phyloP scores from a whole-genome alignment of 2,888 invertebrate genomes.

The Frankliniella fusca region DNA sequence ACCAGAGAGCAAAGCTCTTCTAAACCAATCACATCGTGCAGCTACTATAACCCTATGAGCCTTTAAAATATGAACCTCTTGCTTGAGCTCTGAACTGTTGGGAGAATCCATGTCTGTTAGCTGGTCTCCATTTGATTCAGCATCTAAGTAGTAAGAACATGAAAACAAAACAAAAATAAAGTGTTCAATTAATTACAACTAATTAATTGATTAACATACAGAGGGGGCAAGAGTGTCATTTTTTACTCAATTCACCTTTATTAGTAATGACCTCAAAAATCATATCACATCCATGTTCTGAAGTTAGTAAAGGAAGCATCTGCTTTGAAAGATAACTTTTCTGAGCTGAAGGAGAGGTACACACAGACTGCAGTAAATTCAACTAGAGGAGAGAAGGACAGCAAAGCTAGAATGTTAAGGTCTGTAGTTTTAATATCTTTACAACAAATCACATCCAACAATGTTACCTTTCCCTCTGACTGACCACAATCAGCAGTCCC shows the following conservation, averaged over 20 bases:
- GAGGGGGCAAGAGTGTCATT: constrained; percentile 29
- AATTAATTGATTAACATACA: constrained; percentile 27
- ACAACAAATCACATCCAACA: constrained; percentile 40
- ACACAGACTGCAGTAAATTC: constrained; percentile 59
- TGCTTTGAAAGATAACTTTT: constrained; percentile 57
- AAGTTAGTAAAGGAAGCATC: constrained; percentile 55
- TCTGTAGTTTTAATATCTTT: background rate
- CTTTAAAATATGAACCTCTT: constrained; percentile 48
- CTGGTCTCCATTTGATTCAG: constrained; percentile 30
- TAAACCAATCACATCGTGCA: constrained; percentile 65
- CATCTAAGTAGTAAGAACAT: constrained; percentile 22
- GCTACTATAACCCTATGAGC: constrained; percentile 65
- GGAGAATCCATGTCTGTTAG: constrained; percentile 32
- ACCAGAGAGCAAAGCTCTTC: constrained; percentile 62
- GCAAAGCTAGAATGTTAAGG: background rate
- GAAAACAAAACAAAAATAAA: constrained; percentile 14
- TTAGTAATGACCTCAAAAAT: constrained; percentile 56
- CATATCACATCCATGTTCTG: constrained; percentile 58
- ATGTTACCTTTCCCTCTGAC: constrained; percentile 27
- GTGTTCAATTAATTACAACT: constrained; percentile 27
- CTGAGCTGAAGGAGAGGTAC: constrained; percentile 55
- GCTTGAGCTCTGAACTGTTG: constrained; percentile 37
- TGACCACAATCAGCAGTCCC: background rate
- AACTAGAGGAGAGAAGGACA: constrained; percentile 45
- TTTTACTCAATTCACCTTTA: constrained; percentile 31